Base-by-base conservation (phyloP, 2,888 invertebrate genomes). In the Pammene fasciana region DNA sequence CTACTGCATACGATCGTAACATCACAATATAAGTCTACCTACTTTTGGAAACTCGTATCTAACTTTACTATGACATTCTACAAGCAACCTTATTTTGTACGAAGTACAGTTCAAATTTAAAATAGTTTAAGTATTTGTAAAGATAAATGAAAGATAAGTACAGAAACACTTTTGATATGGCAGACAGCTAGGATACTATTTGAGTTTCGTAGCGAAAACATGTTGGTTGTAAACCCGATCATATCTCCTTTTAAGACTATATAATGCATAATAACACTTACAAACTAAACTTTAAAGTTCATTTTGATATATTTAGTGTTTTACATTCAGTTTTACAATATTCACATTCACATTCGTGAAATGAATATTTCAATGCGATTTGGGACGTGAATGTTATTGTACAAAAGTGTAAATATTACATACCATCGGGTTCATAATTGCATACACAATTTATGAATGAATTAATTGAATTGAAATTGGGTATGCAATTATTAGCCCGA, bases 161-260 rank as follows among this genome's bases (percentile, higher is more conserved):
- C 7, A 34, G 18, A 57, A 57, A 43, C 26, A 57, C 18, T 57
- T n/a, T 57, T 18, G 18, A 57, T 13, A 57, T n/a, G 14, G 55
- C 14, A 14, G n/a, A 55, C 9, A 38, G n/a, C n/a, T n/a, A n/a
- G 38, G 38, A n/a, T n/a, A 18, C 43, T 43, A 43, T 56, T 55
- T 16, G 56, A 57, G 41, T 57, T 43, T 43, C 43, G 18, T 43
- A 18, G 43, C n/a, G 18, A 57, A n/a, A 41, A 57, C 57, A 43
- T 57, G 34, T 55, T 14, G 8, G 9, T 34, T n/a, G 13, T 18
- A 57, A 18, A 41, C 10, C 13, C 18, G 13, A 13, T 13, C 13
- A 18, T 43, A 11, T 57, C 0, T 56, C 16, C 16, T 11, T 11
- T 38, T 18, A 13, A n/a, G 13, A n/a, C n/a, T n/a, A n/a, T 43